phyloP scores from a whole-genome alignment of 2,888 invertebrate species.

The Empis stercorea region DNA sequence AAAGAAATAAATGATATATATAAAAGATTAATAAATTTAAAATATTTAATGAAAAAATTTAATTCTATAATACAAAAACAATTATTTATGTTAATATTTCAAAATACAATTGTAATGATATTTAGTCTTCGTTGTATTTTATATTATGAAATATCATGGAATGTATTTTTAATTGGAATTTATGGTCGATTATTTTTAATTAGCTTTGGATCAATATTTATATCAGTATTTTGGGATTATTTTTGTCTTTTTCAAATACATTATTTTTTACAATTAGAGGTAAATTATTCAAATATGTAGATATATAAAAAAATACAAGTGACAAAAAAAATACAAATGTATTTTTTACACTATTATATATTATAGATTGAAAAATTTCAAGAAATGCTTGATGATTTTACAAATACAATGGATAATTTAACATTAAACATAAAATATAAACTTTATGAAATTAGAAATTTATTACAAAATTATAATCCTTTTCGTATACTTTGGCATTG shows the following conservation, averaged over 20 bases:
- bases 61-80: not conserved
- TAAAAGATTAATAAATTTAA: not conserved
- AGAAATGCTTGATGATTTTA: not conserved
- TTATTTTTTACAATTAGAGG: not conserved
- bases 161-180: not conserved
- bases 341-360: not conserved
- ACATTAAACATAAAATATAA: not conserved
- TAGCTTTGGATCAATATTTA: not conserved
- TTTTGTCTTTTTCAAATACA: not conserved
- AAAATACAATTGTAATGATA: not conserved
- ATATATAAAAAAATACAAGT: not conserved
- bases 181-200: not conserved
- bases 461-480: not conserved
- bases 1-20: not conserved
- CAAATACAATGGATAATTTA: not conserved
- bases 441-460: not conserved
- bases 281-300: not conserved
- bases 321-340: too few species aligned
- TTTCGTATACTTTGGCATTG: conserved; percentile 1
- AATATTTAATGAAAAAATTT: not conserved
- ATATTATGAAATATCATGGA: not conserved
- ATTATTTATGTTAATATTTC: not conserved
- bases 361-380: not conserved
- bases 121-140: not conserved
- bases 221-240: not conserved